Percentiles rank a stretch among this genome's conserved stretches.
These are phyloP conservation scores for Mergus octosetaceus DNA, from an alignment of 2,797 vertebrate genomes.

Conservation along the genomic window DNA sequence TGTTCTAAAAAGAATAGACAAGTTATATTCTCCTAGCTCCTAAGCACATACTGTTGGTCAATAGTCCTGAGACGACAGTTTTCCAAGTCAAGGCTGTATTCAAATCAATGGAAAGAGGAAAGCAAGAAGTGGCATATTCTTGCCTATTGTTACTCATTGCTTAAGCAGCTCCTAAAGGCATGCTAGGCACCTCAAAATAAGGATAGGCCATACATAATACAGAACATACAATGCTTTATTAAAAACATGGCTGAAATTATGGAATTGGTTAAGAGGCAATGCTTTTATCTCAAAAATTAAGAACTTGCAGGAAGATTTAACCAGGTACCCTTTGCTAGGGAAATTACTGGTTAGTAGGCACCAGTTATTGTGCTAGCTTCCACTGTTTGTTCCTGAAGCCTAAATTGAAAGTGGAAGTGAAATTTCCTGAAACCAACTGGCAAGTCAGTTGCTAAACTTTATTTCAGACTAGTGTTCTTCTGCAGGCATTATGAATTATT, in stretches of 20 bases:
- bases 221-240: neutral
- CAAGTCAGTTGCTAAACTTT: neutral
- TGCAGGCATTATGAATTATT: neutral
- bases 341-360: neutral
- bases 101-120: neutral
- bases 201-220: neutral
- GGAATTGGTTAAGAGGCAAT: neutral
- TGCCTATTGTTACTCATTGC: neutral
- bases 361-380: neutral
- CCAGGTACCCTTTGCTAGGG: neutral
- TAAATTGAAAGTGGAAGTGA: neutral
- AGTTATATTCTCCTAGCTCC: neutral
- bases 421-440: neutral
- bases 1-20: neutral
- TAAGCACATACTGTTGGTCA: neutral
- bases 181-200: neutral
- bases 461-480: neutral
- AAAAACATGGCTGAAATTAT: neutral
- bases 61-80: neutral
- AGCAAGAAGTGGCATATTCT: neutral
- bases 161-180: neutral
- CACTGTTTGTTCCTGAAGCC: neutral
- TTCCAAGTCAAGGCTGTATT: neutral
- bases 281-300: neutral
- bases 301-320: neutral